Conservation (phyloP, 1,140 invertebrate genomes). For the Dreissena polymorpha region DNA sequence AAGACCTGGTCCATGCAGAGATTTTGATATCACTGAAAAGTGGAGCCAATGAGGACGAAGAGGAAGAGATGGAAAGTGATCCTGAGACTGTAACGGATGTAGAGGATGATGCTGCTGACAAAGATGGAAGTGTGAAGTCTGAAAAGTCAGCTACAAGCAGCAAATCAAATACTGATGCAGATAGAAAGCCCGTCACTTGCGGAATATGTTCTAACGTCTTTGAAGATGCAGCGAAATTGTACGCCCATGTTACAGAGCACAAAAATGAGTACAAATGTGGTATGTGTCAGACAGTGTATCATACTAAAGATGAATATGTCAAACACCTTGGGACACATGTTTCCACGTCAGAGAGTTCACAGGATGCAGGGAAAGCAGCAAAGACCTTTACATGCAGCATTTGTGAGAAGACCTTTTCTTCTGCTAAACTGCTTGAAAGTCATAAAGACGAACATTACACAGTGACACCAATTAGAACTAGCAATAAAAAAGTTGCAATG, state of each 20-base stretch:
- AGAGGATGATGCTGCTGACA: background rate
- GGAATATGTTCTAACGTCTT: slow-evolving; percentile 42
- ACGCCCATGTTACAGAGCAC: slow-evolving; percentile 24
- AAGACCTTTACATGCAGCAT: background rate
- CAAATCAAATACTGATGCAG: background rate
- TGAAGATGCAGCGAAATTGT: slow-evolving; percentile 13
- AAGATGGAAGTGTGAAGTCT: background rate
- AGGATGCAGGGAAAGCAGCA: background rate
- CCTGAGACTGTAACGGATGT: background rate
- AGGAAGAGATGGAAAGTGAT: slow-evolving; percentile 23
- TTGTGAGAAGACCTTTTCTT: slow-evolving; percentile 10
- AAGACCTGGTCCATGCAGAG: slow-evolving; percentile 51
- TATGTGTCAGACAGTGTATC: slow-evolving; percentile 9
- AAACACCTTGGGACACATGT: slow-evolving; percentile 18
- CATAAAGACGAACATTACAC: slow-evolving; percentile 1
- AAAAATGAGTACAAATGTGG: slow-evolving; percentile 38
- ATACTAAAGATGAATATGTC: slow-evolving; percentile 11
- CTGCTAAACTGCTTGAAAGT: slow-evolving; percentile 9
- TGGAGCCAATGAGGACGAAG: slow-evolving; percentile 39
- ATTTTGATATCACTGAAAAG: slow-evolving; percentile 49
- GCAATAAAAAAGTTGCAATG: background rate
- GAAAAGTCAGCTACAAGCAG: slow-evolving; percentile 3
- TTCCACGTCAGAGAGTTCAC: background rate
- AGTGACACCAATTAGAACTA: background rate
- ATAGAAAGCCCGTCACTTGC: slow-evolving; percentile 31